These are phyloP conservation scores for Harpalus rubripes DNA, from an alignment of 2,888 invertebrate genomes.

Conservation along the genomic window DNA sequence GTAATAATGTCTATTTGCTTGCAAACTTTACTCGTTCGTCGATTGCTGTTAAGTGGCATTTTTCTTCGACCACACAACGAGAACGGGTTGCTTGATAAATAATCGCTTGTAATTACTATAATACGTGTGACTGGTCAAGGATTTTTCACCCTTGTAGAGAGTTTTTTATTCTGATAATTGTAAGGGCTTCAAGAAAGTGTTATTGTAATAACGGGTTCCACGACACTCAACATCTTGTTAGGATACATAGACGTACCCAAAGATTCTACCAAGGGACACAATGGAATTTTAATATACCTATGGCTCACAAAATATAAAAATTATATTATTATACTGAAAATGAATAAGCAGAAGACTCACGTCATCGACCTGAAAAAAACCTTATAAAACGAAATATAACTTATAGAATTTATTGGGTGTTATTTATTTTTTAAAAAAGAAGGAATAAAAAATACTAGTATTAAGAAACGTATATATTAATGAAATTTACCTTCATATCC, in stretches of 20 bases:
- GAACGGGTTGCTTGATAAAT: conserved; percentile 35
- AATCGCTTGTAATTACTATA: conserved; percentile 60
- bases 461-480: too few relatives aligned
- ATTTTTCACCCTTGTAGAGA: conserved; percentile 48
- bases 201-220: conserved; percentile 55
- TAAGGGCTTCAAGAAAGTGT: conserved; percentile 44
- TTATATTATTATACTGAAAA: too few relatives aligned
- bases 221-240: conserved; percentile 60
- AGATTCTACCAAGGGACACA: not conserved
- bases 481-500: too few relatives aligned
- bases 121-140: conserved; percentile 59
- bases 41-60: conserved; percentile 33
- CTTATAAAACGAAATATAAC: too few relatives aligned
- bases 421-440: too few relatives aligned
- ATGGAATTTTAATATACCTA: too few relatives aligned
- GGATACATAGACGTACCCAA: conserved; percentile 34
- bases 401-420: too few relatives aligned
- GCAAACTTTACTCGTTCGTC: conserved; percentile 37
- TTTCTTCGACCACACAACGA: conserved; percentile 48
- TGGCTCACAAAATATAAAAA: too few relatives aligned
- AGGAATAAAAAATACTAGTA: too few relatives aligned
- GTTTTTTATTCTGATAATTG: conserved; percentile 60
- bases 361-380: too few relatives aligned
- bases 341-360: too few relatives aligned
- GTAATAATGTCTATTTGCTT: conserved; percentile 38